These are phyloP conservation scores for Myiotriccus ornatus DNA, from an alignment of 2,797 vertebrate genomes.

Conservation along the genomic window DNA sequence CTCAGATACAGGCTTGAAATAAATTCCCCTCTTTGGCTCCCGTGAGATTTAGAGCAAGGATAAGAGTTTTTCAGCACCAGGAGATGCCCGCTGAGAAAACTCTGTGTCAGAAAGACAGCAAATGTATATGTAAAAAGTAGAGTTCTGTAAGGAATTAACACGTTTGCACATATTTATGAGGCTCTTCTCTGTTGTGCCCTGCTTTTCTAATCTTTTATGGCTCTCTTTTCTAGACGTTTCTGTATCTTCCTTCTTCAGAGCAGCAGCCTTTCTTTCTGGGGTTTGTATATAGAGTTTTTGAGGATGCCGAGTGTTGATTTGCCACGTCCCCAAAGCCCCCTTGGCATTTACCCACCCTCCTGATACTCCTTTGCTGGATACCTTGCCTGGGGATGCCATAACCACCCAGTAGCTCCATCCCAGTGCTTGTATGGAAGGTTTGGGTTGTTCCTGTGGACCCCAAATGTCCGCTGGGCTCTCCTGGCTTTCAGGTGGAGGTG, in stretches of 20 bases:
- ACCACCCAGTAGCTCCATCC: not conserved
- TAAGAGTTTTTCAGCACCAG: not conserved
- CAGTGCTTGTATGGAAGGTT: not conserved
- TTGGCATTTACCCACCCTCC: not conserved
- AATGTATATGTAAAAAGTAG: not conserved
- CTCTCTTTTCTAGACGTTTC: accelerated
- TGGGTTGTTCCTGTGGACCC: not conserved
- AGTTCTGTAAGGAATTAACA: not conserved
- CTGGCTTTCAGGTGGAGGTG: not conserved
- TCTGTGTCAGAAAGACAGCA: not conserved
- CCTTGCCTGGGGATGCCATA: accelerated
- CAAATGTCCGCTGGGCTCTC: accelerated
- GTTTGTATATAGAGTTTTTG: not conserved
- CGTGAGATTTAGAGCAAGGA: not conserved
- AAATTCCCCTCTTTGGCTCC: not conserved
- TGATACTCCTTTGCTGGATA: not conserved
- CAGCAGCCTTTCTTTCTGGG: not conserved
- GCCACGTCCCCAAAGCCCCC: not conserved
- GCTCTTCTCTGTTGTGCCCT: not conserved
- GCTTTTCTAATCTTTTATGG: not conserved
- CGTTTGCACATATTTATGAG: accelerated
- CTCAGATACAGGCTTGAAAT: not conserved
- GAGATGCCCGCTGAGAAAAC: not conserved
- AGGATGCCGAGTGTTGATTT: accelerated
- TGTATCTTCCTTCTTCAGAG: not conserved